Conservation (phyloP, 2,113 vertebrate species). For the Conger conger region DNA sequence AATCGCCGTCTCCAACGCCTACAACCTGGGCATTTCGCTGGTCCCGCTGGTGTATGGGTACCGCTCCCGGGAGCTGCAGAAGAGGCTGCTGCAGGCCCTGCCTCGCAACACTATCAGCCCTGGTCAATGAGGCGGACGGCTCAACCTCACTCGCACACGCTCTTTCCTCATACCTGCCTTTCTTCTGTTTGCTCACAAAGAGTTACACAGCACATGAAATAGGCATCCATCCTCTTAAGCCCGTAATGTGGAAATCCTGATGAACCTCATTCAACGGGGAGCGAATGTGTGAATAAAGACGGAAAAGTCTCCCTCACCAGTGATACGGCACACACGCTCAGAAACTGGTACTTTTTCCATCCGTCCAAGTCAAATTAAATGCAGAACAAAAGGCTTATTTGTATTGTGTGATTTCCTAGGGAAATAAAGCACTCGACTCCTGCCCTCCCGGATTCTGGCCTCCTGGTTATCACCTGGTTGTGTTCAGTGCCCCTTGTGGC, state of each 20-base stretch:
- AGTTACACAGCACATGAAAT: neutral
- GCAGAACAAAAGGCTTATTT: neutral
- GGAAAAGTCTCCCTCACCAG: neutral
- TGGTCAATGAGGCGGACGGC: neutral
- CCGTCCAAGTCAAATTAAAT: neutral
- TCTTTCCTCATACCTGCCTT: neutral
- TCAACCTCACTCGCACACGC: neutral
- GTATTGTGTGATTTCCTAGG: neutral
- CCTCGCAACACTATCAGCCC: neutral
- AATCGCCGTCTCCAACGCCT: conserved; percentile 28
- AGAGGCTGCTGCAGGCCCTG: conserved; percentile 28
- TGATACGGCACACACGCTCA: neutral
- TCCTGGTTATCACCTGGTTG: neutral
- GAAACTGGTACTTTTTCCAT: neutral
- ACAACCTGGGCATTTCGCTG: conserved; percentile 40
- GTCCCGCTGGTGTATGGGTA: conserved; percentile 50
- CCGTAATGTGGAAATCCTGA: neutral
- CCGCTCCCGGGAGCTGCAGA: conserved; percentile 46
- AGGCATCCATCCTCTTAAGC: neutral
- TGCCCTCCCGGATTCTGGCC: neutral
- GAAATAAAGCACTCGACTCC: neutral
- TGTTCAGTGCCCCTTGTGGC: neutral
- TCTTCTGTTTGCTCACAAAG: neutral
- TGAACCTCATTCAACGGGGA: neutral
- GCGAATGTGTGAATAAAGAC: neutral